Base-by-base conservation (phyloP, 1,140 invertebrate genomes). In the Ericerus pela region DNA sequence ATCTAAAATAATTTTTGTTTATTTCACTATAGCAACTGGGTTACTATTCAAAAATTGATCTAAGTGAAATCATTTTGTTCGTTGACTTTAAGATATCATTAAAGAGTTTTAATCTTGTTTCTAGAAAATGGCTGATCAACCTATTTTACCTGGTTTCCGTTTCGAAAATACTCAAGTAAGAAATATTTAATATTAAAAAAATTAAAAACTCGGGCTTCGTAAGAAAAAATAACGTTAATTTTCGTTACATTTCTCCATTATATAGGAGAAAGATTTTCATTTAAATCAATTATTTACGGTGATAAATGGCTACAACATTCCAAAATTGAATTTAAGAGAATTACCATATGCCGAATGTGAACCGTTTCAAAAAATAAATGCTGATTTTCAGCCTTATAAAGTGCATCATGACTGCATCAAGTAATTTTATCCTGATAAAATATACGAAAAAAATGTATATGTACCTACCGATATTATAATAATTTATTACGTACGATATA, bases 221-320 rank as follows among this genome's bases (percentile, higher is more conserved):
- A 47, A 14, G 0, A 14, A 51, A 2, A 5, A 20, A n/a, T 10
- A 38, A 54, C 18, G 11, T 20, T 2, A 38, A 16, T 37, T 29
- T 5, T 27, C 10, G 26, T 27, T 28, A 11, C 6, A 2, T 8
- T 24, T 52, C n/a, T 12, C 30, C 16, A 20, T 18, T 0, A 16
- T 20, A 14, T 24, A 59, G 58, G 55, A 55, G 33, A 55, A 22
- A 53, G 29, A 59, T 56, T 16, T 53, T 20, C 58, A 59, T 26
- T 47, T 59, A 37, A 52, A 47, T 20, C 26, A 54, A 30, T 54
- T 56, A 27, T 59, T 59, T 14, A 28, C 29, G 16, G 51, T 43
- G 26, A 59, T 56, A 53, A 59, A 59, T 18, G 58, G 58, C 27
- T 59, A 59, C 41, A 36, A 47, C n/a, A 55, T 59, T 47, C 51